Evolutionary conservation across 2,113 vertebrate genomes (phyloP), one percentile per base, ranked within the genome.

Genomic region (Tautogolabrus adspersus): DNA sequence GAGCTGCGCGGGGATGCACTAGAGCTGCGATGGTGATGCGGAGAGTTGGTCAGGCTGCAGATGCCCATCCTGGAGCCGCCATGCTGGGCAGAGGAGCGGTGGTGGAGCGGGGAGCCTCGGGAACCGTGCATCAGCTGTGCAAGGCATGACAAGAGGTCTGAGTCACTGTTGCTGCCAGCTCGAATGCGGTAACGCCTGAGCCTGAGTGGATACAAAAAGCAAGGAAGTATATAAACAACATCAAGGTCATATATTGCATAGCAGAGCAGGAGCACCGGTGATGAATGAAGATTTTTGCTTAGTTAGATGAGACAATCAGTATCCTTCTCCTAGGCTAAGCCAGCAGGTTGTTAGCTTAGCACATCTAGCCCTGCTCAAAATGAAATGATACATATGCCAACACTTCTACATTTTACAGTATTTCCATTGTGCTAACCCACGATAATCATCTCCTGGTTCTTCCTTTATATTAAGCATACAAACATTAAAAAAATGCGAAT

Each of bases 1-100:
- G 96, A 96, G 91, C 97, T 98, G 72, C 97, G 95, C 6, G 97
- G 98, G 38, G 97, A 99, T 84, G 96, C 96, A 92, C 97, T 98
- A 68, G 96, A 97, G 91, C 97, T 98, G 92, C 97, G 96, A 61
- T 96, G 96, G 82, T 94, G 93, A 74, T 92, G 96, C 10, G 95
- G 96, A 19, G 96, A 96, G 77, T 94, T 93, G 15, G 93, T 96
- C 82, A 96, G 96, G 85, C 96, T 97, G 90, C 96, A 96, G 80
- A 96, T 93, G 79, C 96, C 96, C 46, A 94, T 95, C 93, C 96
- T 96, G 64, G 96, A 94, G 86, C 96, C 95, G 19, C 94, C 94
- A n/a, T 87, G 86, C 75, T 88, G 92, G 5, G 66, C 52, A 0
- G 91, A 78, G 60, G 88, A 89, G 79, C 90, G 95, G 93, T 93